Evolutionary conservation across 1,140 invertebrate genomes (phyloP), one percentile per base, ranked within the genome.

Genomic region (Akabosia matsudoensis): DNA sequence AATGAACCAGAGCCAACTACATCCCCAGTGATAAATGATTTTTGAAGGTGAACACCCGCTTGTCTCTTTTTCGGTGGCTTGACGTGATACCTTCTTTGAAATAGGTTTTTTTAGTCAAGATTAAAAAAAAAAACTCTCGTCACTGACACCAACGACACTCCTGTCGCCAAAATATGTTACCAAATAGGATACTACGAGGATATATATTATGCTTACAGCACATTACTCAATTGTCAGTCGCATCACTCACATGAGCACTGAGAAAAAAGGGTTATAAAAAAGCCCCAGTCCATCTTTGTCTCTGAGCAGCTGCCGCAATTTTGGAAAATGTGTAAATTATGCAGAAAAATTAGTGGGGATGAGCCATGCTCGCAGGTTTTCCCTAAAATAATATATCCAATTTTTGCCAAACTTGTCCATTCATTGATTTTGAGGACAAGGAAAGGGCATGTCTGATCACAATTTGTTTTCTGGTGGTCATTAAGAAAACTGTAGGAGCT

Each of bases 311-410:
- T 10, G 54, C 22, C n/a, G 22, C 22, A n/a, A 22, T 56, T 22
- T 22, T 56, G 54, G 61, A 2, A 67, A 67, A 67, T 67, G 26
- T n/a, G 61, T 28, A 67, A 67, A 67, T 67, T 67, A 67, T 67
- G 31, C 61, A 31, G 22, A 67, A 67, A 67, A 56, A 56, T 56
- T 24, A 16, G 54, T 56, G 10, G 37, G 37, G 37, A 45, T 18
- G 37, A 10, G 7, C 37, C 37, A 10, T 18, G 37, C 18, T 18
- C 18, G 7, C 37, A 7, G 7, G 7, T 45, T 18, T 45, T 45
- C 37, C 37, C 7, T 45, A 45, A 45, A 45, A 45, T 45, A 18
- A 18, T 45, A 45, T 45, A 45, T 45, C 7, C 37, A 7, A 45
- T 45, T 45, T 45, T 45, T 45, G 37, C 37, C 37, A 45, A 45